Conservation (phyloP, 2,113 vertebrate species). For the Xenopus borealis region DNA sequence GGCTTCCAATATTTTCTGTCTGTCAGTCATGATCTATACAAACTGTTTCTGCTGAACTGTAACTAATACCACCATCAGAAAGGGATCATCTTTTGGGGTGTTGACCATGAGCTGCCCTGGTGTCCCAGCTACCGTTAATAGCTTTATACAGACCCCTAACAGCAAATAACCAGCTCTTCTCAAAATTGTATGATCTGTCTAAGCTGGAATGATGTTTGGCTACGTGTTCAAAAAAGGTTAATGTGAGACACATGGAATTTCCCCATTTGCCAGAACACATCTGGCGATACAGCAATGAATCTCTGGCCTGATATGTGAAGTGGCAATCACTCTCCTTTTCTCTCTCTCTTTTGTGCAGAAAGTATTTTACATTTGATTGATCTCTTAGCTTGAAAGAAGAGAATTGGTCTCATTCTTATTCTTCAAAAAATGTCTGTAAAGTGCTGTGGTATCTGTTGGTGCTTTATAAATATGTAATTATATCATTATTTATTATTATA, state of each 20-base stretch:
- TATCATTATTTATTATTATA: too few species aligned
- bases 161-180: neutral
- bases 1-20: constrained; percentile 15
- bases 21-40: constrained; percentile 19
- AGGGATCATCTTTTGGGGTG: constrained; percentile 14
- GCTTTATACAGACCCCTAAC: neutral
- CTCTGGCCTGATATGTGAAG: too few species aligned
- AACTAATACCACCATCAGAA: constrained; percentile 29
- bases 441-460: too few species aligned
- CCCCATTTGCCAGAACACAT: neutral
- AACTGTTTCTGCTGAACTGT: constrained; percentile 33
- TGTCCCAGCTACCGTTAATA: neutral
- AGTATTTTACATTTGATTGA: too few species aligned
- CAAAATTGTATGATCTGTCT: neutral
- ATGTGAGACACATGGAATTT: neutral
- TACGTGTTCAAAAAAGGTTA: neutral
- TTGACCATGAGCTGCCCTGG: constrained; percentile 17
- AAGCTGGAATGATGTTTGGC: neutral
- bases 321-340: too few species aligned
- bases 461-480: too few species aligned
- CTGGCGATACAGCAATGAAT: neutral
- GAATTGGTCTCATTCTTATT: too few species aligned
- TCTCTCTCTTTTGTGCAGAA: too few species aligned
- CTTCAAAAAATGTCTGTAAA: too few species aligned
- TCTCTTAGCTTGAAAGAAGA: too few species aligned